Evolutionary conservation across 1,140 invertebrate genomes (phyloP), one percentile per base, ranked within the genome.

Genomic region (Drosophila truncata): DNA sequence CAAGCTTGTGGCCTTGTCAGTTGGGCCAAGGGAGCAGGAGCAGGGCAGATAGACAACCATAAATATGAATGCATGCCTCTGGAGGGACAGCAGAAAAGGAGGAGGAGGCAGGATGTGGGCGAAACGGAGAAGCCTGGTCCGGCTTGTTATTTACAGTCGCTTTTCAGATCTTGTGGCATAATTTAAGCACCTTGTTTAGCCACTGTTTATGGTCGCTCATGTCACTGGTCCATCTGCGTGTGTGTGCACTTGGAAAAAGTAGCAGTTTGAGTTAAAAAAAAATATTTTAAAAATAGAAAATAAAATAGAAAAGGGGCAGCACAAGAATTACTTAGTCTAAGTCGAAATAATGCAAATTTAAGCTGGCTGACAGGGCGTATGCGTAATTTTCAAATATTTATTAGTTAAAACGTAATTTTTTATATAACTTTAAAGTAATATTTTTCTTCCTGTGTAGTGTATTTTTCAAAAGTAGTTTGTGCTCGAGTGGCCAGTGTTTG

Each of bases 181-280:
- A 88, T 88, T 88, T 88, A 88, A 88, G 85, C 85, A 88, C 85
- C 85, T 88, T 88, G 81, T 88, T 88, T 88, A 88, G 85, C 85
- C 85, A 85, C 86, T 88, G 85, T 90, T 90, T 90, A 90, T 90
- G 85, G 82, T 85, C 80, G 78, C 81, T 81, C 85, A 78, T 85
- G 80, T 90, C 85, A 88, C 66, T 79, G 82, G 78, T 64, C 73
- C 76, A 79, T 69, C 79, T 82, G 83, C 54, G 41, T 59, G 69
- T 64, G 50, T 58, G 46, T 65, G 37, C 62, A 67, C 66, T 9
- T 0, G 1, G 6, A 42, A 9, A 66, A 54, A 35, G 16, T 1
- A 11, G 4, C 2, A 9, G 8, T n/a, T n/a, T n/a, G n/a, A n/a
- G n/a, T n/a, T n/a, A n/a, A n/a, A n/a, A n/a, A 23, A 3, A 47